These are phyloP conservation scores for Microtus ochrogaster DNA, from an alignment of 2,113 vertebrate species.

Conservation along the genomic window DNA sequence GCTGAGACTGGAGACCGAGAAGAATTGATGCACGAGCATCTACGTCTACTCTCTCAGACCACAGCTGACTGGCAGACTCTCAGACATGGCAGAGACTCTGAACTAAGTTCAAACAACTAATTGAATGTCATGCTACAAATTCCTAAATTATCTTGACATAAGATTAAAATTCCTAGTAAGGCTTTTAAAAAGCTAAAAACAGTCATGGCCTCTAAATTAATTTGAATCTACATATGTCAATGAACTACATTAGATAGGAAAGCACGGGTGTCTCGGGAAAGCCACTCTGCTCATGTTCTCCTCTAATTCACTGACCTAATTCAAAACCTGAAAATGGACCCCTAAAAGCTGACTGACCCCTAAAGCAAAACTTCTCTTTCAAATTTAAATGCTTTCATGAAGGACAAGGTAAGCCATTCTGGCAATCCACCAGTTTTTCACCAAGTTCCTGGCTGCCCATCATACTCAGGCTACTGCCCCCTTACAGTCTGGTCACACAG, in stretches of 20 bases:
- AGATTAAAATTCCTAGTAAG: conserved; percentile 31
- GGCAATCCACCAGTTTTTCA: neutral
- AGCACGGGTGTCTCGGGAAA: neutral
- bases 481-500: neutral
- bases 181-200: conserved; percentile 57
- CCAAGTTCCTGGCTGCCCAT: neutral
- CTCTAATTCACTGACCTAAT: neutral
- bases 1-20: neutral
- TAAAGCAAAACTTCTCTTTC: neutral
- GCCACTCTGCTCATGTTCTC: neutral
- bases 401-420: neutral
- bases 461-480: accelerated
- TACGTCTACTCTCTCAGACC: neutral
- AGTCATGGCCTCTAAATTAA: neutral
- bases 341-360: neutral
- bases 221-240: conserved; percentile 63
- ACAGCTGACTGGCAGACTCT: neutral
- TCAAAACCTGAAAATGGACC: neutral
- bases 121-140: conserved; percentile 10
- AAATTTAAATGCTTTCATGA: neutral
- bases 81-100: neutral
- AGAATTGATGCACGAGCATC: neutral
- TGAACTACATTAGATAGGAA: conserved; percentile 22
- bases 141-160: conserved; percentile 37
- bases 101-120: conserved; percentile 43